These are phyloP conservation scores for Leptinotarsa juncta DNA, from an alignment of 2,888 invertebrate species.

Conservation along the genomic window DNA sequence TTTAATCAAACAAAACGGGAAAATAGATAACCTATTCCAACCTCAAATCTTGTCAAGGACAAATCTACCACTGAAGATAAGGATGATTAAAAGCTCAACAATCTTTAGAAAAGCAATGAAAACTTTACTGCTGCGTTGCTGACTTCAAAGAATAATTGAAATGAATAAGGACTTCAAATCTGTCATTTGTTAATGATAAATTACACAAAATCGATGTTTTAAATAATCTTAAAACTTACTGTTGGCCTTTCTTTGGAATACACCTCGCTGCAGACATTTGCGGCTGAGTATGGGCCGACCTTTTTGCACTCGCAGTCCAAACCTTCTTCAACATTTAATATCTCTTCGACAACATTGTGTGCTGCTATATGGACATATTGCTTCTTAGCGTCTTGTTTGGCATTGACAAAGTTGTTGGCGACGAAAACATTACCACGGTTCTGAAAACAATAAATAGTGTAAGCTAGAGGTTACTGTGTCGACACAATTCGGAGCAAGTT, in stretches of 20 bases:
- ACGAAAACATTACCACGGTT: conserved; percentile 76
- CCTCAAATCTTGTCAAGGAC: no score
- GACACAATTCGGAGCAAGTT: not conserved
- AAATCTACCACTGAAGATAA: no score
- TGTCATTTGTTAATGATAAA: no score
- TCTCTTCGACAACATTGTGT: conserved; percentile 64
- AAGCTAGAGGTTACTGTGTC: no score
- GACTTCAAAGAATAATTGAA: no score
- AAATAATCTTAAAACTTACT: conserved; percentile 27
- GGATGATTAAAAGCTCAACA: no score
- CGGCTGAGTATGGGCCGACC: conserved; percentile 51
- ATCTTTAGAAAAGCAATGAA: no score
- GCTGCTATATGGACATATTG: conserved; percentile 71
- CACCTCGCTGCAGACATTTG: conserved; percentile 57
- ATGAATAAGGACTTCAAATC: no score
- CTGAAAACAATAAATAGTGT: conserved; percentile 59
- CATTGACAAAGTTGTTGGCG: conserved; percentile 69
- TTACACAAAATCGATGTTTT: not conserved
- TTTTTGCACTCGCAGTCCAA: conserved; percentile 66
- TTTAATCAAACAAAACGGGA: no score
- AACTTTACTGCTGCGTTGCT: no score
- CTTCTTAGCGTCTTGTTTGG: conserved; percentile 71
- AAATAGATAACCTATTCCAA: no score
- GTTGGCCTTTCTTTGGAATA: conserved; percentile 54
- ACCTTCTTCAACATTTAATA: conserved; percentile 63